Conservation (phyloP, 1,140 invertebrate genomes). For the Drosophila pallidifrons region DNA sequence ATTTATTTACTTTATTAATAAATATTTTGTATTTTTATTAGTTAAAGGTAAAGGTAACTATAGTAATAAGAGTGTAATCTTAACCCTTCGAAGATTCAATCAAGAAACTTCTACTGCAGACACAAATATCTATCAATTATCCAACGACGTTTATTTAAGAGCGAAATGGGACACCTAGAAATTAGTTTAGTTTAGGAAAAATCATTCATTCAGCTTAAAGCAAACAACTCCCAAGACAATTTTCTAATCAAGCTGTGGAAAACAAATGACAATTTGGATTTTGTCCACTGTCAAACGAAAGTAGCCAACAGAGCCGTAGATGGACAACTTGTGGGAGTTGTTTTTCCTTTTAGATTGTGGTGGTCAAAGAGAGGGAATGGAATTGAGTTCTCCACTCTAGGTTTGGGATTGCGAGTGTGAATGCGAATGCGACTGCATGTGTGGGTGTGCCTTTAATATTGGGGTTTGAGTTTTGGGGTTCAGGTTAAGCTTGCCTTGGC, state of each 20-base stretch:
- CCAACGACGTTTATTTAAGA: not conserved
- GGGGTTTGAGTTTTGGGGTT: conserved; percentile 7
- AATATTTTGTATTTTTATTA: too few relatives aligned
- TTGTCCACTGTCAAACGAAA: conserved; percentile 48
- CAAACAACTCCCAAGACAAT: conserved; percentile 46
- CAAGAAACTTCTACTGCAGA: not conserved
- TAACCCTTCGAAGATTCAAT: not conserved
- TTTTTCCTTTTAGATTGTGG: not conserved
- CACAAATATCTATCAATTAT: not conserved
- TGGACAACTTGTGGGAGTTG: conserved; percentile 22
- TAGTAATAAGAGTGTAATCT: too few relatives aligned
- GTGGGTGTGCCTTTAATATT: not conserved
- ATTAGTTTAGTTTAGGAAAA: conserved; percentile 5
- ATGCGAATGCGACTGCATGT: not conserved
- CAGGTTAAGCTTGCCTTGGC: conserved; percentile 29
- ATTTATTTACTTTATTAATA: too few relatives aligned
- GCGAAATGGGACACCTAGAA: not conserved
- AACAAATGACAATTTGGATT: conserved; percentile 48
- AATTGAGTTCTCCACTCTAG: not conserved
- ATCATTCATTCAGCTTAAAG: conserved; percentile 25
- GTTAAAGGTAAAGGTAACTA: too few relatives aligned
- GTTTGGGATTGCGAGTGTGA: not conserved
- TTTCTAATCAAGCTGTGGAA: conserved; percentile 54
- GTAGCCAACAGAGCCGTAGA: conserved; percentile 28
- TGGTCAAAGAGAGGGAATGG: not conserved